phyloP scores from a whole-genome alignment of 2,888 invertebrate genomes.

The Caenorhabditis sp. region DNA sequence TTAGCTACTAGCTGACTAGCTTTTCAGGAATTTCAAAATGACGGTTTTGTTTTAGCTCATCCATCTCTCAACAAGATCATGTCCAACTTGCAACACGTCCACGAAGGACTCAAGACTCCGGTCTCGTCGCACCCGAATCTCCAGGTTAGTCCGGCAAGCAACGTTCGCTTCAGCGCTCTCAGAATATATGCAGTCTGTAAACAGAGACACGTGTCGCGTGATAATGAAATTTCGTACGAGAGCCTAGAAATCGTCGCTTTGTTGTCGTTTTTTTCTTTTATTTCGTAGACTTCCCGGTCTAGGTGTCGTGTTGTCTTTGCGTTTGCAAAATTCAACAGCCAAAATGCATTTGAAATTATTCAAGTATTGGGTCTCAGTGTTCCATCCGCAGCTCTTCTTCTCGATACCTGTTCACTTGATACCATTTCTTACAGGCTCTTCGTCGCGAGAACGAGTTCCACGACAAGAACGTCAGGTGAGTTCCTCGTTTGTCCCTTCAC shows the following conservation, averaged over 20 bases:
- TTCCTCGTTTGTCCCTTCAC: conserved; percentile 2
- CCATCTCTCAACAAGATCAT: conserved; percentile 71
- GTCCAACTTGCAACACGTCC: conserved; percentile 65
- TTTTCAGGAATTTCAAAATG: no score
- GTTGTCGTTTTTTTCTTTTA: background rate
- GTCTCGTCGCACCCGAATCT: conserved; percentile 60
- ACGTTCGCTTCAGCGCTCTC: conserved; percentile 2
- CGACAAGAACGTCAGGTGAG: conserved; percentile 55
- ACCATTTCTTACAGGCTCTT: conserved; percentile 46
- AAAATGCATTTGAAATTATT: conserved; percentile 1
- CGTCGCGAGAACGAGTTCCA: conserved; percentile 61
- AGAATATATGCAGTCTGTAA: background rate
- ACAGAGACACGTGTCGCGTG: conserved; percentile 16
- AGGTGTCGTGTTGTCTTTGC: background rate
- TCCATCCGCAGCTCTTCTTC: background rate
- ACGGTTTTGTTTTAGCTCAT: conserved; percentile 72
- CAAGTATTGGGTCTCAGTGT: background rate
- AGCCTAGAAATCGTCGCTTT: background rate
- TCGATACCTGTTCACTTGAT: background rate
- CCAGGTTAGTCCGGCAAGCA: conserved; percentile 48
- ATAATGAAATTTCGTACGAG: conserved; percentile 26
- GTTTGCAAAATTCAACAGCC: background rate
- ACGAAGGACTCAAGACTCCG: conserved; percentile 65
- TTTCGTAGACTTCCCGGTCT: conserved; percentile 8
- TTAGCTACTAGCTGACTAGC: no score